Evolutionary conservation across 2,113 vertebrate species (phyloP).

Genomic region (Speoplatyrhinus poulsoni): DNA sequence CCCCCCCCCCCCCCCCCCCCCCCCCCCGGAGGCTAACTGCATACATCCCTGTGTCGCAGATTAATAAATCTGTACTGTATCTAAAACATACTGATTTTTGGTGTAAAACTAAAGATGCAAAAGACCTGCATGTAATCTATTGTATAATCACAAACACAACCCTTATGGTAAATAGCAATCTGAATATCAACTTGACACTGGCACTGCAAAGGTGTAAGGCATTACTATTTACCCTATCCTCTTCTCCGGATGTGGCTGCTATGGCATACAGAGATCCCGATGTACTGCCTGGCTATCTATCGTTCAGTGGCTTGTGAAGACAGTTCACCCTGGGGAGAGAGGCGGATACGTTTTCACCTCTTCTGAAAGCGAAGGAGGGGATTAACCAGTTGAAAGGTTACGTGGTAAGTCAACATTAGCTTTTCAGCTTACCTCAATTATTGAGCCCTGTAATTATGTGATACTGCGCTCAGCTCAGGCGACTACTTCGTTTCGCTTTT

Average conservation of each 20-base stretch:
- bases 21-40: too few species aligned
- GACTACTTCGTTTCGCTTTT: too few species aligned
- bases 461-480: constrained; percentile 18
- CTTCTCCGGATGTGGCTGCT: constrained; percentile 61
- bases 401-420: constrained; percentile 73
- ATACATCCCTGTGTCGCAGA: too few species aligned
- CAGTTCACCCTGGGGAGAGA: constrained; percentile 69
- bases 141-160: too few species aligned
- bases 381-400: constrained; percentile 76
- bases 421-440: constrained; percentile 70
- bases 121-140: too few species aligned
- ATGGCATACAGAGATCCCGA: constrained; percentile 53
- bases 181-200: not conserved
- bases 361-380: constrained; percentile 56
- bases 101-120: too few species aligned
- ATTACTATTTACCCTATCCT: constrained; percentile 47
- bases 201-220: constrained; percentile 24
- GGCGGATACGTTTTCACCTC: constrained; percentile 70
- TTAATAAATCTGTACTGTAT: too few species aligned
- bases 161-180: not conserved
- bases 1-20: too few species aligned
- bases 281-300: constrained; percentile 52
- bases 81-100: too few species aligned
- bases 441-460: constrained; percentile 68
- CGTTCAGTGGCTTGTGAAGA: constrained; percentile 64